These are phyloP conservation scores for Leucophora obtusa DNA, from an alignment of 2,888 invertebrate species.

Conservation along the genomic window DNA sequence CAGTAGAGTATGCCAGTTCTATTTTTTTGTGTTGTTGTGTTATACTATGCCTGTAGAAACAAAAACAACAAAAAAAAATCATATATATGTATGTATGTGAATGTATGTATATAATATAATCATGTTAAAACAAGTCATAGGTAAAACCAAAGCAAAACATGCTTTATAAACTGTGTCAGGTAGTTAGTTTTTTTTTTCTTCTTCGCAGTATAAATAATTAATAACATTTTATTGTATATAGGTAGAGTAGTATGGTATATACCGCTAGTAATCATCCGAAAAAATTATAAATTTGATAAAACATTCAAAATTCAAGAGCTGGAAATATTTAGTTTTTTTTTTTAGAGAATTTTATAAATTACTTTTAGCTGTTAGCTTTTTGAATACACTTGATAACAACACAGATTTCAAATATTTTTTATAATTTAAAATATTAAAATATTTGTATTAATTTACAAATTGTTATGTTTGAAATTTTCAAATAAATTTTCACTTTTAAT, in stretches of 20 bases:
- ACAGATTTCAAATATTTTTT: conserved; percentile 18
- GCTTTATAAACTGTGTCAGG: conserved; percentile 51
- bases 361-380: not conserved
- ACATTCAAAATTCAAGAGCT: not conserved
- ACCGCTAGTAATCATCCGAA: not conserved
- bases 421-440: not conserved
- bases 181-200: conserved; percentile 37
- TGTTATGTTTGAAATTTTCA: not conserved
- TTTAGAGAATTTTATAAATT: not conserved
- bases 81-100: too few species aligned
- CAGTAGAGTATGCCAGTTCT: too few species aligned
- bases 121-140: conserved; percentile 37
- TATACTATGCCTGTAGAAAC: conserved; percentile 6
- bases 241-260: not conserved
- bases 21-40: conserved; percentile 9
- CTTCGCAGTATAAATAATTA: conserved; percentile 53
- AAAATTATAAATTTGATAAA: not conserved
- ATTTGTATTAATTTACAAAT: not conserved
- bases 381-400: conserved; percentile 39
- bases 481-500: not conserved
- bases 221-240: conserved; percentile 44
- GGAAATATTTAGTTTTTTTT: not conserved
- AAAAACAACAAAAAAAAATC: not conserved
- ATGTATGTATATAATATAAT: conserved; percentile 20
- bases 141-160: conserved; percentile 34